Conservation (phyloP, 2,888 invertebrate genomes). For the Molorchus minor region DNA sequence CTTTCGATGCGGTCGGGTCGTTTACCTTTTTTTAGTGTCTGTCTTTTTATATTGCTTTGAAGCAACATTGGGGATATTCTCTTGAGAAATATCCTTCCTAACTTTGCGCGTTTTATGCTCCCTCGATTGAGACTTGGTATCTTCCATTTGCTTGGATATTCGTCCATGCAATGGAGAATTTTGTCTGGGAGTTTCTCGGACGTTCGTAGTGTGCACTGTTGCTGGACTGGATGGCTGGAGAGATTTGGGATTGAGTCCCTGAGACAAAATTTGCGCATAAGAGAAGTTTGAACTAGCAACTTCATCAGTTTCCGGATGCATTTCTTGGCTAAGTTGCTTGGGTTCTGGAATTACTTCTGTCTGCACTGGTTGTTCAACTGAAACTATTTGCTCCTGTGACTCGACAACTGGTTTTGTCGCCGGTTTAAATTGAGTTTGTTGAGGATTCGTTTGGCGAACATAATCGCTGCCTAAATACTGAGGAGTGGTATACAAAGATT, state of each 20-base stretch:
- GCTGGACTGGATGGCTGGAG: slow-evolving; percentile 68
- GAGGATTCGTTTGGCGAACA: background rate
- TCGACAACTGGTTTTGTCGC: background rate
- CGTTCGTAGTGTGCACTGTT: slow-evolving; percentile 47
- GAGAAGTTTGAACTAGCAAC: slow-evolving; percentile 64
- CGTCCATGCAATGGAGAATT: slow-evolving; percentile 53
- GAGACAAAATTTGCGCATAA: slow-evolving; percentile 76
- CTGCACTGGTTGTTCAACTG: slow-evolving; percentile 13
- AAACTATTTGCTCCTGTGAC: background rate
- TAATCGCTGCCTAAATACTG: slow-evolving; percentile 20
- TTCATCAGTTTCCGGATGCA: slow-evolving; percentile 27
- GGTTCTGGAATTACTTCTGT: slow-evolving; percentile 10
- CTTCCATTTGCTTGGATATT: slow-evolving; percentile 51
- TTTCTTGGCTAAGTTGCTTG: slow-evolving; percentile 15
- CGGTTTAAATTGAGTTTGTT: background rate
- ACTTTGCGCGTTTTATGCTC: slow-evolving; percentile 51
- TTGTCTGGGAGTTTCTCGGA: slow-evolving; percentile 51
- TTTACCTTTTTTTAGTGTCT: slow-evolving; percentile 51
- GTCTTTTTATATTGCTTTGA: slow-evolving; percentile 51
- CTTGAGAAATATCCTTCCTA: slow-evolving; percentile 44
- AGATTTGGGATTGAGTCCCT: slow-evolving; percentile 66
- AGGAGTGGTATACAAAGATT: slow-evolving; percentile 10
- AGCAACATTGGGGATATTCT: slow-evolving; percentile 49
- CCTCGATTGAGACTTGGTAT: slow-evolving; percentile 54
- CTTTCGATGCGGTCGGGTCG: slow-evolving; percentile 52